Conservation (phyloP, 2,888 invertebrate species). For the Erpobdella octoculata region DNA sequence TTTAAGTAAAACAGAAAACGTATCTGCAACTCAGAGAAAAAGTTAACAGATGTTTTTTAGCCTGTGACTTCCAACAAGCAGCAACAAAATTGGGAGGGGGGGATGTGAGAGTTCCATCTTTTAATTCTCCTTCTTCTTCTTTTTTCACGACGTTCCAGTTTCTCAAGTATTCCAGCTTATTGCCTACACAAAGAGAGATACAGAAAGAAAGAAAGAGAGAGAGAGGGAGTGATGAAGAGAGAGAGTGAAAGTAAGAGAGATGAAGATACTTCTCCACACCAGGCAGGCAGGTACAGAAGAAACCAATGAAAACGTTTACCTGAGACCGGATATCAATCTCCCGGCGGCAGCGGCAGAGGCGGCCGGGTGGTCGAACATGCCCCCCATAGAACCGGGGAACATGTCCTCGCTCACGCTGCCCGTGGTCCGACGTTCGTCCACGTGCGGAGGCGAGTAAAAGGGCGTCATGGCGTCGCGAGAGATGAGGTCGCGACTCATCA, state of each 20-base stretch:
- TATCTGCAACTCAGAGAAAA: slow-evolving; percentile 4
- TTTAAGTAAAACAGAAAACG: not conserved
- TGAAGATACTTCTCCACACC: not conserved
- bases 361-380: slow-evolving; percentile 24
- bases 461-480: slow-evolving; percentile 27
- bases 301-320: slow-evolving; percentile 19
- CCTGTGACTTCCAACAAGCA: slow-evolving; percentile 3
- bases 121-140: not conserved
- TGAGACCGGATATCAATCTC: slow-evolving; percentile 21
- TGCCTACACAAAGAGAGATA: not conserved
- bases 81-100: not conserved
- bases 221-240: too few relatives aligned
- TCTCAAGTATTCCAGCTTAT: slow-evolving; percentile 10
- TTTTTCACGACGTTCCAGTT: not conserved
- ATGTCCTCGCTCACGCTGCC: slow-evolving; percentile 17
- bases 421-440: slow-evolving; percentile 17
- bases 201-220: too few relatives aligned
- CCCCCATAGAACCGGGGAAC: slow-evolving; percentile 22
- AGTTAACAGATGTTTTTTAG: not conserved
- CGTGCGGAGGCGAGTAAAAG: slow-evolving; percentile 12
- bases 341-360: slow-evolving; percentile 20
- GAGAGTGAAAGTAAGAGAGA: too few relatives aligned
- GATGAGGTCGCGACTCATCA: slow-evolving; percentile 20
- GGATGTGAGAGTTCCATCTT: not conserved
- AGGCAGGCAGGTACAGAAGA: slow-evolving; percentile 6